Conservation (phyloP, 1,140 invertebrate species). For the Penaeus indicus region DNA sequence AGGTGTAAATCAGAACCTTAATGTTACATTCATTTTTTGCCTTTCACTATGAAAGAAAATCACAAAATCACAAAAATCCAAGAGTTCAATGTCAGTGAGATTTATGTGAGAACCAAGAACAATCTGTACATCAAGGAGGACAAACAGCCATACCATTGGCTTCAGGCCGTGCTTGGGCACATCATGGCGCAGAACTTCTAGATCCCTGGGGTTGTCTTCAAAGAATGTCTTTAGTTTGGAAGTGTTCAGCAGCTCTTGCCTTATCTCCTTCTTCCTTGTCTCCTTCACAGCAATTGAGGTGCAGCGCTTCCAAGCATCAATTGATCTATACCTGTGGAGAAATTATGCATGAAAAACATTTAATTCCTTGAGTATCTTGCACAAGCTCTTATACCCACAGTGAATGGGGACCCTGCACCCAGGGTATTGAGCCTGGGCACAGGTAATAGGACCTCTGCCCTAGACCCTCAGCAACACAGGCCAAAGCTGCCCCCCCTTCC, state of each 20-base stretch:
- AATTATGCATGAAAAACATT: background rate
- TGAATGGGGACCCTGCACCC: too few species aligned
- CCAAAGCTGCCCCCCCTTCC: too few species aligned
- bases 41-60: too few species aligned
- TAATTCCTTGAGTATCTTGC: background rate
- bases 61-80: too few species aligned
- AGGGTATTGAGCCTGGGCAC: too few species aligned
- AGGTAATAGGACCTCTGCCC: too few species aligned
- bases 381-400: background rate
- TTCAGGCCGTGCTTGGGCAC: constrained; percentile 90
- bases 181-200: constrained; percentile 91
- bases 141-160: constrained; percentile 45
- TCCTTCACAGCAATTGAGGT: constrained; percentile 93
- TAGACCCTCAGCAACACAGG: too few species aligned
- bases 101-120: too few species aligned
- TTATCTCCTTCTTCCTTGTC: constrained; percentile 95
- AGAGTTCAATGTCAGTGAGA: too few species aligned
- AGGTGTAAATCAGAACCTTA: too few species aligned
- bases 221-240: constrained; percentile 93
- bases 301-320: constrained; percentile 94
- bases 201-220: constrained; percentile 92
- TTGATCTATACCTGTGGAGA: constrained; percentile 81
- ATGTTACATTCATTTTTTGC: too few species aligned
- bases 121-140: too few species aligned
- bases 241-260: constrained; percentile 92